Base-by-base conservation (phyloP, 2,113 vertebrate genomes). In the Theristicus caerulescens region DNA sequence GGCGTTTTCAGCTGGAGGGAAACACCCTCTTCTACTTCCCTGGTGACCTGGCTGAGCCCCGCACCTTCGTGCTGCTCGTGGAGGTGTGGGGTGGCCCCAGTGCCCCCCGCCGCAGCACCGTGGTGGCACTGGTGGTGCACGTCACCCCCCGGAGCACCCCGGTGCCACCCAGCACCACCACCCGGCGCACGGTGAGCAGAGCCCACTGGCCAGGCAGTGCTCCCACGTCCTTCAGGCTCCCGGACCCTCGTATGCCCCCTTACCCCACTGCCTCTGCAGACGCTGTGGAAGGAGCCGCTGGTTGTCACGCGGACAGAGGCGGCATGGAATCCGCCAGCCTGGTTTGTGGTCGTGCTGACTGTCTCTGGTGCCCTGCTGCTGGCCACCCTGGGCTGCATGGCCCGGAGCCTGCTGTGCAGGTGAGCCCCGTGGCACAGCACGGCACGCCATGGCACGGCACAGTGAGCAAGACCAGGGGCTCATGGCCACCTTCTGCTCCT, bases 321-420 rank as follows among this genome's bases (percentile, higher is more conserved):
- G 0, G 96, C 70, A 47, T 98, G 98, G 98, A 88, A 94, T 58
- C 98, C 98, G 0, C 95, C 98, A 0, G 66, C 97, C 55, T 98
- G 98, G 98, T 98, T 98, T 5, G 97, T 99, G 92, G 96, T 72
- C 0, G 97, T 98, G 59, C 93, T 98, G 91, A 98, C 98, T 3
- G 5, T 88, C 44, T 97, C 97, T 1, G 64, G 96, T 3, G 38
- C 40, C 16, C 94, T 98, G 51, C 70, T 98, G 20, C 72, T 98
- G 73, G 64, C 74, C 36, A 25, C 46, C n/a, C 77, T 98, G 65
- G 90, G 94, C 73, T 97, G 98, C 72, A 2, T 47, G 34, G 87
- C 96, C 36, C 3, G 12, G 67, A 82, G 8, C 8, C 42, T 95
- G 27, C 85, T 96, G n/a, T 40, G 44, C 84, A n/a, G 98, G 98